Evolutionary conservation across 2,797 vertebrate genomes (phyloP).

Genomic region (Pseudochaenichthys georgianus): DNA sequence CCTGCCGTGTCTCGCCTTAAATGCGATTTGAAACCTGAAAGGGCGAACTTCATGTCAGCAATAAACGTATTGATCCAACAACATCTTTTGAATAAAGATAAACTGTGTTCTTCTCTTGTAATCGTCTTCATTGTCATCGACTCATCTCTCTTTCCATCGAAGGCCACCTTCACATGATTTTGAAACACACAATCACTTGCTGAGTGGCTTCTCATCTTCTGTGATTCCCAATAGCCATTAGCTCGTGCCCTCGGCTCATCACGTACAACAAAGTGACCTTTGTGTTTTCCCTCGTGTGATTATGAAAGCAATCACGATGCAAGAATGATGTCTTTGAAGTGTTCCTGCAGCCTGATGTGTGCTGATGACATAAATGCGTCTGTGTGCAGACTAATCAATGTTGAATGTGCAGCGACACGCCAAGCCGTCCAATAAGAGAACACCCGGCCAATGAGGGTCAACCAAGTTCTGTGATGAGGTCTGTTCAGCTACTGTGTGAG

Average conservation of each 20-base stretch:
- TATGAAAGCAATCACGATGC: slow-evolving; percentile 29
- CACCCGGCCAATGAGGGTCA: neutral
- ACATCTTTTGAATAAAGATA: neutral
- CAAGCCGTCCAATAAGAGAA: neutral
- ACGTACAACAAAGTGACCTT: slow-evolving; percentile 20
- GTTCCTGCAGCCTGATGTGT: slow-evolving; percentile 18
- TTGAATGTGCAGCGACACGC: slow-evolving; percentile 1
- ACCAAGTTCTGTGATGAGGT: neutral
- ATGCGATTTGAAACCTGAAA: neutral
- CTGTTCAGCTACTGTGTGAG: neutral
- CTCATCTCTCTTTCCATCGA: neutral
- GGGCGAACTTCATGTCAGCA: neutral
- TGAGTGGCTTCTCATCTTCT: slow-evolving; percentile 34
- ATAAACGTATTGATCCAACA: neutral
- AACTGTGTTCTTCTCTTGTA: neutral
- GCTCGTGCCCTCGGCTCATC: slow-evolving; percentile 14
- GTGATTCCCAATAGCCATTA: slow-evolving; percentile 24
- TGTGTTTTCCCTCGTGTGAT: slow-evolving; percentile 26
- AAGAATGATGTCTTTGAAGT: slow-evolving; percentile 14
- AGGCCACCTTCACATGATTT: slow-evolving; percentile 19
- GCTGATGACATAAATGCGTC: slow-evolving; percentile 20
- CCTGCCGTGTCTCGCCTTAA: too few relatives aligned
- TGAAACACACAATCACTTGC: slow-evolving; percentile 29
- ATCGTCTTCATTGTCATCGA: neutral
- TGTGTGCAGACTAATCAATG: slow-evolving; percentile 10